These are phyloP conservation scores for Caranx ignobilis DNA, from an alignment of 2,113 vertebrate genomes.

Conservation along the genomic window DNA sequence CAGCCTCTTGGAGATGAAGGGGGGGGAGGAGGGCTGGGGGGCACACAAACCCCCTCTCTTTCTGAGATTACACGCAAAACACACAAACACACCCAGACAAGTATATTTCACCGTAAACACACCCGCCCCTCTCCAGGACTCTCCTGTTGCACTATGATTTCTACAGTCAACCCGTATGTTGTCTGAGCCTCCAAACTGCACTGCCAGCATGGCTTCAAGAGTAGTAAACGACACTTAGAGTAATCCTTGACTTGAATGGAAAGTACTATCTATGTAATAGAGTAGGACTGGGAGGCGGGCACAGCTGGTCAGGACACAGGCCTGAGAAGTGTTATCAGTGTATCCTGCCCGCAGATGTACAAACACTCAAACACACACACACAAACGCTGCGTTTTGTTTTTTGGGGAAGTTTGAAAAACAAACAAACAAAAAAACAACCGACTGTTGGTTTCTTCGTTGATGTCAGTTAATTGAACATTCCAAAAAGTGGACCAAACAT, in stretches of 20 bases:
- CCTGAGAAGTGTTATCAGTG: conserved; percentile 37
- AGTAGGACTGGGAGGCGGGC: conserved; percentile 36
- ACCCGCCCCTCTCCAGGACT: conserved; percentile 51
- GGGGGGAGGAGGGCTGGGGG: conserved; percentile 20
- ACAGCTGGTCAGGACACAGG: conserved; percentile 33
- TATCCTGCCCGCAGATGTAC: conserved; percentile 54
- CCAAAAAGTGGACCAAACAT: conserved; percentile 70
- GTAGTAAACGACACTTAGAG: conserved; percentile 67
- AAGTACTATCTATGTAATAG: conserved; percentile 58
- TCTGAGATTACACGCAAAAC: conserved; percentile 52
- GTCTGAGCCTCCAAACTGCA: conserved; percentile 75
- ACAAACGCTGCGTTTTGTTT: conserved; percentile 23
- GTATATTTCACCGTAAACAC: conserved; percentile 33
- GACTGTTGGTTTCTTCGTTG: conserved; percentile 75
- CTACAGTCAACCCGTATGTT: conserved; percentile 64
- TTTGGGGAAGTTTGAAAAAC: not conserved
- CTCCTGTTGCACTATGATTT: conserved; percentile 78
- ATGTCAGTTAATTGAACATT: conserved; percentile 82
- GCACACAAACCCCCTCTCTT: conserved; percentile 43
- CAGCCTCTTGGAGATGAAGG: conserved; percentile 62
- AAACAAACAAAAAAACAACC: conserved; percentile 8
- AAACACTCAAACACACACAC: conserved; percentile 74
- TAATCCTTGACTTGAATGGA: conserved; percentile 69
- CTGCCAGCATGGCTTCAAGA: conserved; percentile 77
- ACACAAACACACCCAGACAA: conserved; percentile 33